Evolutionary conservation across 2,888 invertebrate genomes (phyloP).

Genomic region (Papilio demoleus): DNA sequence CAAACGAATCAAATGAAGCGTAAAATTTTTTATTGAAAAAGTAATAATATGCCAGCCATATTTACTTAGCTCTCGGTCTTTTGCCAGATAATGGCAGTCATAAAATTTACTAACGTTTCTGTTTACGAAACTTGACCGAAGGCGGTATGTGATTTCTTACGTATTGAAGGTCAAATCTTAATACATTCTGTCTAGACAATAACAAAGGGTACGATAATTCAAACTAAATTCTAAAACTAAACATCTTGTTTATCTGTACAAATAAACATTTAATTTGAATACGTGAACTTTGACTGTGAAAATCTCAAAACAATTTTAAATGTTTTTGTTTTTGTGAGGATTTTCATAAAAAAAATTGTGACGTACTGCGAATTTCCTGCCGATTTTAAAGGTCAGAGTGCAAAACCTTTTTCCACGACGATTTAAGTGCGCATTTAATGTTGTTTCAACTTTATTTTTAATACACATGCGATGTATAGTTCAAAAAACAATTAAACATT

Average conservation of each 20-base stretch:
- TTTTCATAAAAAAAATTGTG: background rate
- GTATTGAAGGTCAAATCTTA: slow-evolving; percentile 29
- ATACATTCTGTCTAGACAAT: slow-evolving; percentile 30
- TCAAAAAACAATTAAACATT: slow-evolving; percentile 60
- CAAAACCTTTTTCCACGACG: background rate
- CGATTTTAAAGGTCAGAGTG: background rate
- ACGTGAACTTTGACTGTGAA: background rate
- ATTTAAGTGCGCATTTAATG: background rate
- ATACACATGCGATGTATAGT: background rate
- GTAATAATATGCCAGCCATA: slow-evolving; percentile 26
- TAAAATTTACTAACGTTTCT: slow-evolving; percentile 35
- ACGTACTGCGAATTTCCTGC: background rate
- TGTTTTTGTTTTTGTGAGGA: background rate
- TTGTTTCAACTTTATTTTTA: background rate
- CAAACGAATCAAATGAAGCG: background rate
- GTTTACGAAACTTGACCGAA: slow-evolving; percentile 32
- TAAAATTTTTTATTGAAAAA: slow-evolving; percentile 21
- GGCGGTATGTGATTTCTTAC: slow-evolving; percentile 24
- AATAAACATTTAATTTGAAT: slow-evolving; percentile 84
- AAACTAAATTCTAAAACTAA: slow-evolving; percentile 3
- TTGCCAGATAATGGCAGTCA: slow-evolving; percentile 29
- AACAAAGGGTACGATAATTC: slow-evolving; percentile 24
- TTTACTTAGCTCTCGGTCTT: slow-evolving; percentile 28
- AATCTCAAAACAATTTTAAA: background rate
- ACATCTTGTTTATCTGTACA: slow-evolving; percentile 79